phyloP scores from a whole-genome alignment of 2,113 vertebrate genomes.

The Phalacrocorax carbo region DNA sequence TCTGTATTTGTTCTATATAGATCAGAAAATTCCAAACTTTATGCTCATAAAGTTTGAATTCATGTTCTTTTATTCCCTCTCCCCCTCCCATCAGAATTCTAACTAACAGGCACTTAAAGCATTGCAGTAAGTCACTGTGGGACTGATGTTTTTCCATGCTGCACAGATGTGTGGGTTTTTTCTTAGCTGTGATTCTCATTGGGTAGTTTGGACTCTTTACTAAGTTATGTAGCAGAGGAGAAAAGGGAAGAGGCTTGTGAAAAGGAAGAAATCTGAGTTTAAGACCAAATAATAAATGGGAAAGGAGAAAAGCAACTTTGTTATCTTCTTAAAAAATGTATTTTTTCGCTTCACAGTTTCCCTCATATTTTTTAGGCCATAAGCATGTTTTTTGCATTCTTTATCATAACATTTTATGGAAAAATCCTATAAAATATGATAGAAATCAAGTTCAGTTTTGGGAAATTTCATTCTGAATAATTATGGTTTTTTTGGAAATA shows the following conservation, averaged over 20 bases:
- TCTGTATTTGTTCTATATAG: not conserved
- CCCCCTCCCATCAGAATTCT: not conserved
- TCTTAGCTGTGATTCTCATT: slow-evolving; percentile 22
- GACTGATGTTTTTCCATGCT: not conserved
- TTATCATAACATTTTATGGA: not conserved
- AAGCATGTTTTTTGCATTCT: not conserved
- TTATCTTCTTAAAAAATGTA: not conserved
- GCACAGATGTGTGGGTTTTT: not conserved
- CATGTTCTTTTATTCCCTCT: not conserved
- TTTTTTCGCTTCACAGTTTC: not conserved
- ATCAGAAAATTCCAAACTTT: not conserved
- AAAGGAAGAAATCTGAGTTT: not conserved
- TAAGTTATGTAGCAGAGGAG: not conserved
- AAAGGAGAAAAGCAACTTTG: not conserved
- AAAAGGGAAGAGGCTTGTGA: not conserved
- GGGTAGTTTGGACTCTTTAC: not conserved
- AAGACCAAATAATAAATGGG: not conserved
- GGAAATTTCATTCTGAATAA: not conserved
- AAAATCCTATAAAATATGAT: not conserved
- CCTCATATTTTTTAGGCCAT: not conserved
- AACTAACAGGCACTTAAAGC: not conserved
- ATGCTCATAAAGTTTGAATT: not conserved
- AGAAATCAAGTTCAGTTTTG: not conserved
- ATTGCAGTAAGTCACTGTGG: not conserved
- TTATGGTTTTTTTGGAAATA: not conserved